Evolutionary conservation across 2,888 invertebrate species (phyloP).

Genomic region (Elysia crispata): DNA sequence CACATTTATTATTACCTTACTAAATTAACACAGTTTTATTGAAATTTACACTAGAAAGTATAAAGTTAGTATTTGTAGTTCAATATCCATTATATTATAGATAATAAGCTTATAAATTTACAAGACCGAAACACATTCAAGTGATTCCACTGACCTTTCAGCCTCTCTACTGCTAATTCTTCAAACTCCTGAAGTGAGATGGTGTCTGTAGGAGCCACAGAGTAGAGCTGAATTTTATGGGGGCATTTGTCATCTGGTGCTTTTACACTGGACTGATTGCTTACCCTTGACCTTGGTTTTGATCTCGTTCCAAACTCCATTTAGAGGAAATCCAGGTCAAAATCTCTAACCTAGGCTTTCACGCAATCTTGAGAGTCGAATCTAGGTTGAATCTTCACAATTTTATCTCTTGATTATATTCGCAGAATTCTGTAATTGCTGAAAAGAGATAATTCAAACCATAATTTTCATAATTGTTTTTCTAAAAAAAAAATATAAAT

Average conservation of each 20-base stretch:
- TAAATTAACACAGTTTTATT: no score
- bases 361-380: slow-evolving; percentile 25
- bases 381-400: slow-evolving; percentile 12
- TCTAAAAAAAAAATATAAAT: no score
- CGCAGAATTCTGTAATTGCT: no score
- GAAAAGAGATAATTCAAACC: no score
- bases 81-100: no score
- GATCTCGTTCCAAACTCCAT: slow-evolving; percentile 49
- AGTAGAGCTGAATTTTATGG: slow-evolving; percentile 82
- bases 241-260: slow-evolving; percentile 41
- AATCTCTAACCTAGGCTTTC: not conserved
- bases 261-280: slow-evolving; percentile 7
- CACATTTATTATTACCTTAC: no score
- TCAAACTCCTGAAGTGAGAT: slow-evolving; percentile 91
- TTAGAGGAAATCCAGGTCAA: no score
- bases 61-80: no score
- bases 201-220: slow-evolving; percentile 85
- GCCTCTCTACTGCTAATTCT: slow-evolving; percentile 89
- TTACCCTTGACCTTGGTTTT: slow-evolving; percentile 7
- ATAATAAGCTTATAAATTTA: no score
- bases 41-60: no score
- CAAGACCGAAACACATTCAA: no score
- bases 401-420: not conserved
- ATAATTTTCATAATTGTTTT: no score
- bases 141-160: slow-evolving; percentile 80